Evolutionary conservation across 2,797 vertebrate genomes (phyloP).

Genomic region (Tenualosa thibaudeaui): DNA sequence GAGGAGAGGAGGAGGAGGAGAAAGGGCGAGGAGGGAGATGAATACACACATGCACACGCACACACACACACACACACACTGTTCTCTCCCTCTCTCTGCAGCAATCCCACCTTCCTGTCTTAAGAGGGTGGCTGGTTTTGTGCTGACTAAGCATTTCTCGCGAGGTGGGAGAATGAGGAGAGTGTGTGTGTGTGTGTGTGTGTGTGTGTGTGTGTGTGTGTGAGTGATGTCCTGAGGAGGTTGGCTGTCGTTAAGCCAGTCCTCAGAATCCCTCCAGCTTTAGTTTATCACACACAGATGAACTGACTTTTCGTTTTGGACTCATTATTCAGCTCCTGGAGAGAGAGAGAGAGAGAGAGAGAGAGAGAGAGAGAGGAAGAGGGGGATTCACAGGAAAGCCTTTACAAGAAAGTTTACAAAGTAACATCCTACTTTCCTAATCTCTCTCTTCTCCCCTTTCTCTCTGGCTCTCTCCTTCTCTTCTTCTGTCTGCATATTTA

Average conservation of each 20-base stretch:
- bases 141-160: slow-evolving; percentile 64
- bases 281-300: not conserved
- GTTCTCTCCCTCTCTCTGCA: slow-evolving; percentile 30
- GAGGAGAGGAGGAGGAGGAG: no score
- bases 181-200: not conserved
- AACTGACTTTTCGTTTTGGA: not conserved
- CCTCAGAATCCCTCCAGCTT: slow-evolving; percentile 30
- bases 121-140: slow-evolving; percentile 45
- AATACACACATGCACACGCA: no score
- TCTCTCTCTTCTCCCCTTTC: no score
- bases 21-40: no score
- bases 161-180: slow-evolving; percentile 31
- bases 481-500: no score
- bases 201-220: not conserved
- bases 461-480: no score
- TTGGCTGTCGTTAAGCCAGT: slow-evolving; percentile 43
- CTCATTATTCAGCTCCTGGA: not conserved
- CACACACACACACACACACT: no score
- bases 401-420: not conserved
- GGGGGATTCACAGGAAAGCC: no score
- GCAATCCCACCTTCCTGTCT: slow-evolving; percentile 34
- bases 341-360: not conserved
- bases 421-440: no score
- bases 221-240: slow-evolving; percentile 52
- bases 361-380: no score